These are phyloP conservation scores for Azorinus chamasolen DNA, from an alignment of 2,888 invertebrate species.

Conservation along the genomic window DNA sequence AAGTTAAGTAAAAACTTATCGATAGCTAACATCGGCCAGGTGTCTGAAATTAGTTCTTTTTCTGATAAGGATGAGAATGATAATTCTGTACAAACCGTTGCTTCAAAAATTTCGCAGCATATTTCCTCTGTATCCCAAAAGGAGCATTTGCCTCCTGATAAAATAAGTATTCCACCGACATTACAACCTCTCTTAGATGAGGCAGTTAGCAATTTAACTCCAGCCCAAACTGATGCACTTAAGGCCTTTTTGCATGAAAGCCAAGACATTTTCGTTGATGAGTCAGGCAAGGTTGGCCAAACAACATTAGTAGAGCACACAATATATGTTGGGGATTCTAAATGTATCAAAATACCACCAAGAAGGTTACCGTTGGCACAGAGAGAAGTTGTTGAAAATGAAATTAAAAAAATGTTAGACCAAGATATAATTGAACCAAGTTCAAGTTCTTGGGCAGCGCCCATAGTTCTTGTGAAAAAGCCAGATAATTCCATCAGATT, in stretches of 20 bases:
- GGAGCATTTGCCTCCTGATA: conserved; percentile 20
- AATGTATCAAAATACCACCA: conserved; percentile 47
- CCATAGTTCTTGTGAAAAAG: conserved; percentile 36
- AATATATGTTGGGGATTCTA: conserved; percentile 47
- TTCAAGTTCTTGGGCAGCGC: conserved; percentile 49
- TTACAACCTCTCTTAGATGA: conserved; percentile 28
- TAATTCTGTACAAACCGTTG: conserved; percentile 8
- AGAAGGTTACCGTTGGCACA: conserved; percentile 35
- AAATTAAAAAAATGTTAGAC: conserved; percentile 42
- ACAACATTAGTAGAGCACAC: conserved; percentile 35
- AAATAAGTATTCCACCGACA: too few relatives aligned
- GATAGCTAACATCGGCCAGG: conserved; percentile 6
- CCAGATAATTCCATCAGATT: conserved; percentile 33
- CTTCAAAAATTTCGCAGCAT: conserved; percentile 30
- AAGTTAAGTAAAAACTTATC: background rate
- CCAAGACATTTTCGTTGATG: conserved; percentile 29
- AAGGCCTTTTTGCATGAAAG: conserved; percentile 17
- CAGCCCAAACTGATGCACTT: conserved; percentile 12
- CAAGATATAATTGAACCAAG: conserved; percentile 46
- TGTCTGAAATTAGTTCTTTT: background rate
- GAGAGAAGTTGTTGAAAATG: conserved; percentile 36
- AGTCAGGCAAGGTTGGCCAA: conserved; percentile 14
- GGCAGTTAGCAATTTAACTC: conserved; percentile 16
- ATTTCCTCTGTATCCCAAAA: conserved; percentile 2
- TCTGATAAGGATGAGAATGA: background rate